Evolutionary conservation across 2,113 vertebrate species (phyloP).

Genomic region (Corvus hawaiiensis): DNA sequence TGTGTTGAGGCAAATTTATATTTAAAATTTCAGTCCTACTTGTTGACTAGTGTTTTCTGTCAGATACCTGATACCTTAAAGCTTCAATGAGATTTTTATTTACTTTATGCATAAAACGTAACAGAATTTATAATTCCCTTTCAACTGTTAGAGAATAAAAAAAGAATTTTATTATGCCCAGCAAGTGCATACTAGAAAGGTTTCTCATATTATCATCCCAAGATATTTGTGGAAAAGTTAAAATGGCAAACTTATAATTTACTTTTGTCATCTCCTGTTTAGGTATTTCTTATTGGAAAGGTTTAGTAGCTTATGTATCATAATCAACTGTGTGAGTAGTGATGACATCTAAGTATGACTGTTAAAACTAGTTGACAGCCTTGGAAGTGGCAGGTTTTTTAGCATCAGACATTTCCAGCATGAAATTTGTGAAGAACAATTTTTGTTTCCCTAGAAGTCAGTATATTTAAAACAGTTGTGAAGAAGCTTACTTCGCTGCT

Average conservation of each 20-base stretch:
- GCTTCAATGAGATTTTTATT: neutral
- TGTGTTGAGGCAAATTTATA: neutral
- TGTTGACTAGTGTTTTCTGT: neutral
- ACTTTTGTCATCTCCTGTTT: neutral
- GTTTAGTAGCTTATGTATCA: neutral
- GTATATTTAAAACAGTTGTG: neutral
- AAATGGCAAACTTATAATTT: neutral
- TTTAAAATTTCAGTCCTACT: neutral
- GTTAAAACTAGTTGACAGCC: neutral
- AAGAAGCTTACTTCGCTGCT: neutral
- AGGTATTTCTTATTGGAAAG: neutral
- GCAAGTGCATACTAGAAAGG: neutral
- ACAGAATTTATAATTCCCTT: neutral
- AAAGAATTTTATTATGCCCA: neutral
- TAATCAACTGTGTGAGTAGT: neutral
- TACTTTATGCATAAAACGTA: neutral
- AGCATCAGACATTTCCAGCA: neutral
- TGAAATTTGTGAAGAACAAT: neutral
- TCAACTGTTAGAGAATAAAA: neutral
- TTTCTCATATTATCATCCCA: neutral
- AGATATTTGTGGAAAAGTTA: neutral
- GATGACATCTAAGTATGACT: neutral
- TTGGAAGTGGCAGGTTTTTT: neutral
- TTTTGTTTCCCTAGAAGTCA: conserved; percentile 33
- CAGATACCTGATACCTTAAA: neutral